These are phyloP conservation scores for Melanchra persicariae DNA, from an alignment of 2,888 invertebrate genomes.

Conservation along the genomic window DNA sequence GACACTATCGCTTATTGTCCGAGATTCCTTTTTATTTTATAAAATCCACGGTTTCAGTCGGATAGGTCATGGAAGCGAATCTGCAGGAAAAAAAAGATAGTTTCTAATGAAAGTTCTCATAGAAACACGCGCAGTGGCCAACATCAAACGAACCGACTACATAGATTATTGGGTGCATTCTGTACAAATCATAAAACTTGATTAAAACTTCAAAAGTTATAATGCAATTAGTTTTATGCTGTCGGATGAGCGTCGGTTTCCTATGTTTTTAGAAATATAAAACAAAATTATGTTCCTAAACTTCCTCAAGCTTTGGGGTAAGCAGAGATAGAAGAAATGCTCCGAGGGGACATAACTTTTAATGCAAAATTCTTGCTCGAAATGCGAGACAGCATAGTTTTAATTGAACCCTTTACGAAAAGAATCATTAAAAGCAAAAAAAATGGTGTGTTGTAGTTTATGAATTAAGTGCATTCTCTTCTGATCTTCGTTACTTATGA, in stretches of 20 bases:
- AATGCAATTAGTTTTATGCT: slow-evolving; percentile 82
- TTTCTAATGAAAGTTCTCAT: background rate
- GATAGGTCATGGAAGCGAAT: too few species aligned
- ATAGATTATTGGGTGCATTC: slow-evolving; percentile 84
- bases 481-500: background rate
- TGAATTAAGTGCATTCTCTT: background rate
- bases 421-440: too few species aligned
- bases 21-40: too few species aligned
- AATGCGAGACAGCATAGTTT: background rate
- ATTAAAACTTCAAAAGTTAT: slow-evolving; percentile 85
- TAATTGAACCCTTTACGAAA: background rate
- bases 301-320: background rate
- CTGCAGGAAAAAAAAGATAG: too few species aligned
- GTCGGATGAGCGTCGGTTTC: slow-evolving; percentile 66
- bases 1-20: too few species aligned
- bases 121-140: slow-evolving; percentile 24
- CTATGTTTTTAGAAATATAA: slow-evolving; percentile 52
- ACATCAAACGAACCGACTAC: slow-evolving; percentile 58
- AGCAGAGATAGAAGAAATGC: background rate
- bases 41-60: too few species aligned
- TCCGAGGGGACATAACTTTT: background rate
- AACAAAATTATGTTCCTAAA: slow-evolving; percentile 32
- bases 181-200: slow-evolving; percentile 87
- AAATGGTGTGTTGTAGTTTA: too few species aligned
- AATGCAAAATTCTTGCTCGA: background rate